Evolutionary conservation across 2,797 vertebrate species (phyloP).

Genomic region (Antennarius maculatus): DNA sequence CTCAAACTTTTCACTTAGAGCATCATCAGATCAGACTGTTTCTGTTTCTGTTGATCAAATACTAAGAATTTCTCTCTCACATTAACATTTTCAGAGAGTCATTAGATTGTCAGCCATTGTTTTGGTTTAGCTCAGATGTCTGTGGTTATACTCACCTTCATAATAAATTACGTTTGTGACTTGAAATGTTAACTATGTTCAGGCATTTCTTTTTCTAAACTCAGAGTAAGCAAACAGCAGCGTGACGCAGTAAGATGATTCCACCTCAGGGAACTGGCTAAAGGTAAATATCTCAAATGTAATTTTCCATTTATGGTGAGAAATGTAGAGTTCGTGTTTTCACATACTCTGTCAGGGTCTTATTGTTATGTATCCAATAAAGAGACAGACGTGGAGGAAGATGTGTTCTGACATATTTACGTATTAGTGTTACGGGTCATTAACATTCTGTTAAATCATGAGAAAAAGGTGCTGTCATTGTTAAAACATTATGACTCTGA

Average conservation of each 20-base stretch:
- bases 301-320: conserved; percentile 9
- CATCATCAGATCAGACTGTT: background rate
- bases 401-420: conserved; percentile 1
- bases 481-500: too few relatives aligned
- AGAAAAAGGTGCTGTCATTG: background rate
- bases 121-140: background rate
- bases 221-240: background rate
- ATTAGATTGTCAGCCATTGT: too few relatives aligned
- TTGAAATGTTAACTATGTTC: too few relatives aligned
- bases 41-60: background rate
- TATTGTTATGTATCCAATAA: background rate
- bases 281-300: background rate
- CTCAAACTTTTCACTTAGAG: too few relatives aligned
- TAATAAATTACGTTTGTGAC: background rate
- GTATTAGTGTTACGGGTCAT: background rate
- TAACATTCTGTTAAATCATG: background rate
- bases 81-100: background rate
- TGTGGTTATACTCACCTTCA: too few relatives aligned
- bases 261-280: background rate
- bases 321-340: background rate
- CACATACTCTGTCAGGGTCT: background rate
- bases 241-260: background rate
- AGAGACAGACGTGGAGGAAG: conserved; percentile 8
- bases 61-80: too few relatives aligned
- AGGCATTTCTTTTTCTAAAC: too few relatives aligned